These are phyloP conservation scores for Octopus sinensis DNA, from an alignment of 1,140 invertebrate genomes.

Conservation along the genomic window DNA sequence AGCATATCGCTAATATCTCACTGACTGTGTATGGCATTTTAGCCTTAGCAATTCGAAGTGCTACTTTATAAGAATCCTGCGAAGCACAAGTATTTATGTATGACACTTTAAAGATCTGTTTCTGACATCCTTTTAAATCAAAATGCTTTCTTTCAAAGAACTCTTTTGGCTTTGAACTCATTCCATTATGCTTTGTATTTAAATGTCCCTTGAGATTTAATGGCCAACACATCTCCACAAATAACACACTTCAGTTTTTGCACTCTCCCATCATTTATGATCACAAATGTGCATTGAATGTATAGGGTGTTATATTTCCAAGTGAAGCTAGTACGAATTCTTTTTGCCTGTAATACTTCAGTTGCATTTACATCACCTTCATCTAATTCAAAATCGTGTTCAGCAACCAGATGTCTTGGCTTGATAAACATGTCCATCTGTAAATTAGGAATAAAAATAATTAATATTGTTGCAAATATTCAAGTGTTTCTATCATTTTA, in stretches of 20 bases:
- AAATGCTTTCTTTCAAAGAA: constrained; percentile 9
- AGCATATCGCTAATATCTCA: neutral
- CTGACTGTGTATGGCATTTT: neutral
- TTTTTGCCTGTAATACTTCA: neutral
- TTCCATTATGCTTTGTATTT: neutral
- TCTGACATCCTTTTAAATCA: constrained; percentile 6
- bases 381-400: constrained; percentile 4
- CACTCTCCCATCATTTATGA: neutral
- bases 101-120: neutral
- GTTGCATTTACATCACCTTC: neutral
- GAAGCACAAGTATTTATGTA: neutral
- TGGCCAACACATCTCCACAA: constrained; percentile 12
- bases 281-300: neutral
- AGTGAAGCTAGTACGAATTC: neutral
- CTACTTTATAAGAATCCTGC: neutral
- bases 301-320: neutral
- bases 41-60: neutral
- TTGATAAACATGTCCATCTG: constrained; percentile 13
- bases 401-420: constrained; percentile 6
- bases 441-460: constrained; percentile 8
- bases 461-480: neutral
- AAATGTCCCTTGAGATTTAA: neutral
- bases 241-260: neutral
- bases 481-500: too few relatives aligned
- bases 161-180: constrained; percentile 3